Evolutionary conservation across 1,140 invertebrate genomes (phyloP), one percentile per base, ranked within the genome.

Genomic region (Tenebrio molitor): DNA sequence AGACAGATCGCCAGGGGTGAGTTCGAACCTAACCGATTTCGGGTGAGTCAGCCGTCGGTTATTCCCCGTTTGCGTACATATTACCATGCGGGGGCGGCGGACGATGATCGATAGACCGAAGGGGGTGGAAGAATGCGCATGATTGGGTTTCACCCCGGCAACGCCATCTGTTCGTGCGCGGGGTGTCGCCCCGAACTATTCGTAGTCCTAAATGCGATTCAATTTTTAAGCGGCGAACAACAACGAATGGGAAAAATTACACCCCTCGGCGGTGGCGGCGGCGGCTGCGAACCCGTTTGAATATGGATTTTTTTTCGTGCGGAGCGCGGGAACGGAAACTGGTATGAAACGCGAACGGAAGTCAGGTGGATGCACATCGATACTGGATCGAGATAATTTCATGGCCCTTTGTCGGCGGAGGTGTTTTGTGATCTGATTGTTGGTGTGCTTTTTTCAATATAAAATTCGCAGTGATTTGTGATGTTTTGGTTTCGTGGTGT

Each of bases 341-440:
- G 21, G 23, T n/a, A 58, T n/a, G 2, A 39, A 6, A 12, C 21
- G 23, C n/a, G 8, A 58, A 33, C 50, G 50, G 50, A 58, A 58
- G 50, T 58, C 50, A 58, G 50, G 50, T 58, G 50, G 50, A 33
- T 58, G 50, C 50, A 58, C 50, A 29, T 58, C 10, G 23, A 58
- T 58, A 33, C 19, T 1, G n/a, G n/a, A 33, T 58, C 8, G 8
- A 58, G 50, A 58, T 58, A 58, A 58, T 29, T 39, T 39, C 29
- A 4, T 10, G 44, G 44, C n/a, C n/a, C n/a, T n/a, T 16, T 6
- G 42, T 44, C 2, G 42, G 15, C 14, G 15, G 5, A 15, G 12
- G 42, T 50, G 17, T 12, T 50, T 19, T 14, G 5, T 17, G 17
- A 21, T 50, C 19, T 50, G 29, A 33, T 33, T 33, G 44, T 17